Percentiles rank a stretch among this genome's conserved stretches.
These are phyloP conservation scores for Zaprionus inermis DNA, from an alignment of 1,140 invertebrate genomes.

Conservation along the genomic window DNA sequence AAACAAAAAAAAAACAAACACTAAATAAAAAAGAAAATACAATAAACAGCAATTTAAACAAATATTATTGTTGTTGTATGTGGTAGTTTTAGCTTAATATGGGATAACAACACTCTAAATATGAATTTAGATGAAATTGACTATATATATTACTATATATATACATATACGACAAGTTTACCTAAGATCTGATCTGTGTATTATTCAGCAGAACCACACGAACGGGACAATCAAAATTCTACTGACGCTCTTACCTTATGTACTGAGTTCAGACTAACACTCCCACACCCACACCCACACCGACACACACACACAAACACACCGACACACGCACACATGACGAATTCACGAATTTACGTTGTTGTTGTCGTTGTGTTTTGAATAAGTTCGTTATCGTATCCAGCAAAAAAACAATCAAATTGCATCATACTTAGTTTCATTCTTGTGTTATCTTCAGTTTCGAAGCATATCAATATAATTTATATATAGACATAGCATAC, in stretches of 20 bases:
- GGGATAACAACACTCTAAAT: constrained; percentile 33
- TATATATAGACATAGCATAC: constrained; percentile 56
- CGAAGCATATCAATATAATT: constrained; percentile 61
- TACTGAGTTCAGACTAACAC: constrained; percentile 34
- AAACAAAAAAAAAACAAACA: constrained; percentile 12
- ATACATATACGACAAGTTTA: constrained; percentile 17
- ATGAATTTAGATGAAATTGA: constrained; percentile 59
- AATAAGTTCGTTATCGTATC: constrained; percentile 26
- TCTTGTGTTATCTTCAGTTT: constrained; percentile 17
- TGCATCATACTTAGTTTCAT: constrained; percentile 29
- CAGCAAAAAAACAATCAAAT: constrained; percentile 43
- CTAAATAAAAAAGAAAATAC: constrained; percentile 15
- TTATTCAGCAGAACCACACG: constrained; percentile 61
- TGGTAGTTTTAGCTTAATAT: constrained; percentile 61
- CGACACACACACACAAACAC: not conserved
- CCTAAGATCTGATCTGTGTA: constrained; percentile 53
- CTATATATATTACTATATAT: constrained; percentile 48
- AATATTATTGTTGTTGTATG: constrained; percentile 71
- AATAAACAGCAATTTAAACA: constrained; percentile 60
- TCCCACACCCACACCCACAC: not conserved
- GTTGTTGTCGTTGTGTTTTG: constrained; percentile 30
- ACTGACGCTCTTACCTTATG: constrained; percentile 64
- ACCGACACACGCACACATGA: not conserved
- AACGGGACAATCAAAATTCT: constrained; percentile 82
- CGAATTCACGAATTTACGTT: constrained; percentile 40